Conservation (phyloP, 2,113 vertebrate species). For the Dolichallabes microphthalmus region DNA sequence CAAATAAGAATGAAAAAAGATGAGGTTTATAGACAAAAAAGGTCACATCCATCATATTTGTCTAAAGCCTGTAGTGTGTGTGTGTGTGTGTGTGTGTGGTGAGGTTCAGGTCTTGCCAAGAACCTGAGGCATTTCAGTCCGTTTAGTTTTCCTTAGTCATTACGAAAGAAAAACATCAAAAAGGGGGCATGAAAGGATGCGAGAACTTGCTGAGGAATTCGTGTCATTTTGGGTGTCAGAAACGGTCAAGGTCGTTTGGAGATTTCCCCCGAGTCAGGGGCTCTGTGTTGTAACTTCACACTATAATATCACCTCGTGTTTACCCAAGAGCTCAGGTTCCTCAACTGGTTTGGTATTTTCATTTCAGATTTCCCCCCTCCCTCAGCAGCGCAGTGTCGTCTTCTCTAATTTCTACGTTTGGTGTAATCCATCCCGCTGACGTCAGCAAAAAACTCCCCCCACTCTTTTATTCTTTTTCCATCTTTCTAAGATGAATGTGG, state of each 20-base stretch:
- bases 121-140: conserved; percentile 20
- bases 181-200: not conserved
- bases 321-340: conserved; percentile 17
- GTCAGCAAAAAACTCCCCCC: conserved; percentile 20
- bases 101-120: conserved; percentile 5
- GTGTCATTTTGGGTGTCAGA: not conserved
- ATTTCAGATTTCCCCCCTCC: not conserved
- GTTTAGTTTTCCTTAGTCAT: conserved; percentile 16
- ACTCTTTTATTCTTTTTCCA: not conserved
- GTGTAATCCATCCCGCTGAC: conserved; percentile 1
- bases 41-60: not conserved
- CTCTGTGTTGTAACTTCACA: not conserved
- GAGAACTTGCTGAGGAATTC: conserved; percentile 2
- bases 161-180: conserved; percentile 15
- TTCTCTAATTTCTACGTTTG: conserved; percentile 28
- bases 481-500: not conserved
- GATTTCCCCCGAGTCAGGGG: not conserved
- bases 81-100: not conserved
- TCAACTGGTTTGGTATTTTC: conserved; percentile 9
- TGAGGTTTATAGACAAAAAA: no score
- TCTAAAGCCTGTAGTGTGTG: conserved; percentile 9
- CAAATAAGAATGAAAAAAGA: no score
- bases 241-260: not conserved
- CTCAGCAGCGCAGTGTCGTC: not conserved
- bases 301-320: conserved; percentile 19